phyloP scores from a whole-genome alignment of 2,113 vertebrate genomes.

The Sylvilagus bachmani region DNA sequence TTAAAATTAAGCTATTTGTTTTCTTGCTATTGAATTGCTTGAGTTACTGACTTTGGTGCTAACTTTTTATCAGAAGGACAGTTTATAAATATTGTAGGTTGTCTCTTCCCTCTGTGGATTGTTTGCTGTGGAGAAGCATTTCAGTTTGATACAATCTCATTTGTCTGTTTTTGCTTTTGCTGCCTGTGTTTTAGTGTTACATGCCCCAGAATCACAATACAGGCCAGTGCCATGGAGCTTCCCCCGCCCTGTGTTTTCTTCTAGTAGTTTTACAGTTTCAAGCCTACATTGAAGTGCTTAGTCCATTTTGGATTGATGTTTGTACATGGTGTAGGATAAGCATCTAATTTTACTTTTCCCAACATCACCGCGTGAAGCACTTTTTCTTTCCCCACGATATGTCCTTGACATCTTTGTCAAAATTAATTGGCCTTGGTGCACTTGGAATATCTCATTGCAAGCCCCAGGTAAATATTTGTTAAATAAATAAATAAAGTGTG shows the following conservation, averaged over 20 bases:
- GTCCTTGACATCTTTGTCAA: neutral
- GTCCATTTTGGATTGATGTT: neutral
- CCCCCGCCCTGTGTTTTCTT: neutral
- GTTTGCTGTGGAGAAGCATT: neutral
- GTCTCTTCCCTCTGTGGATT: neutral
- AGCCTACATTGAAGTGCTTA: neutral
- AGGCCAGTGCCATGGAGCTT: neutral
- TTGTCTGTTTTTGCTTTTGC: neutral
- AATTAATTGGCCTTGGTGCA: neutral
- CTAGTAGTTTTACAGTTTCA: neutral
- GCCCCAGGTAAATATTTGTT: slow-evolving; percentile 53
- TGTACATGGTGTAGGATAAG: neutral
- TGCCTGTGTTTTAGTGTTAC: neutral
- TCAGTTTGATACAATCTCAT: neutral
- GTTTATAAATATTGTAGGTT: neutral
- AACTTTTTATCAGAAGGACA: neutral
- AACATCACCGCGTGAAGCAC: neutral
- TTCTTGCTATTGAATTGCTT: neutral
- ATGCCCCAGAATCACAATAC: neutral
- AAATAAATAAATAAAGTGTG: slow-evolving; percentile 63
- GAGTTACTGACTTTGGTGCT: neutral
- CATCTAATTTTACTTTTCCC: neutral
- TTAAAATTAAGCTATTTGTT: neutral
- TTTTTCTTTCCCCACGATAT: neutral
- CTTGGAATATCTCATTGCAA: slow-evolving; percentile 42